Conservation (phyloP, 2,888 invertebrate species). For the Drosophila mulleri region DNA sequence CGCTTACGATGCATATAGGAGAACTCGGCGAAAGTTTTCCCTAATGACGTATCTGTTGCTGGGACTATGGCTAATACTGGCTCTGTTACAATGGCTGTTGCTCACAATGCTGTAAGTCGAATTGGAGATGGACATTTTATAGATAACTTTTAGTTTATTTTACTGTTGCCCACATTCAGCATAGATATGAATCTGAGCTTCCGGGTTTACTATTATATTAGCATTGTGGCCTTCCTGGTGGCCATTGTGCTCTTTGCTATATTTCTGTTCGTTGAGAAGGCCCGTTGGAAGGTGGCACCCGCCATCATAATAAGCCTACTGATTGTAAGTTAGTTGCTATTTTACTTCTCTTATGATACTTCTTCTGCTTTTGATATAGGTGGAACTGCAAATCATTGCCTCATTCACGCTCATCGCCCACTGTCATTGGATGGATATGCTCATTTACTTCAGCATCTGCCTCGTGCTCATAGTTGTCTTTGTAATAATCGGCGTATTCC, state of each 20-base stretch:
- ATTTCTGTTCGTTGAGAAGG: slow-evolving; percentile 29
- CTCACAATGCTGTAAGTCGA: slow-evolving; percentile 45
- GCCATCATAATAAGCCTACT: slow-evolving; percentile 12
- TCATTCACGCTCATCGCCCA: slow-evolving; percentile 27
- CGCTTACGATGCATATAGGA: slow-evolving; percentile 25
- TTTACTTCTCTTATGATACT: background rate
- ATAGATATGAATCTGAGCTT: background rate
- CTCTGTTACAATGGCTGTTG: slow-evolving; percentile 42
- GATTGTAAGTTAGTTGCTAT: slow-evolving; percentile 24
- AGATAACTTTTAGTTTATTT: background rate
- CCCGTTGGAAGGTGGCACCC: slow-evolving; percentile 7
- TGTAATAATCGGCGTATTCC: slow-evolving; percentile 18
- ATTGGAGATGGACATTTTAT: too few species aligned
- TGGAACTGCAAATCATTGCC: slow-evolving; percentile 47
- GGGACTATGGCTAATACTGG: slow-evolving; percentile 24
- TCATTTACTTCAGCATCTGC: slow-evolving; percentile 36
- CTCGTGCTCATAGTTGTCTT: slow-evolving; percentile 1
- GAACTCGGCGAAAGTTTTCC: slow-evolving; percentile 30
- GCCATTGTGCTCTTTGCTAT: slow-evolving; percentile 32
- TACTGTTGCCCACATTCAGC: background rate
- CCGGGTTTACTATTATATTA: slow-evolving; percentile 1
- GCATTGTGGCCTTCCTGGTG: slow-evolving; percentile 23
- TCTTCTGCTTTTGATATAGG: slow-evolving; percentile 22
- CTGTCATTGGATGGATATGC: slow-evolving; percentile 23
- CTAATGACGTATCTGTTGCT: slow-evolving; percentile 19